A percentile compares a stretch with the other conserved stretches of the same genome.
phyloP scores from a whole-genome alignment of 2,113 vertebrate species.

The Balaenoptera acutorostrata region DNA sequence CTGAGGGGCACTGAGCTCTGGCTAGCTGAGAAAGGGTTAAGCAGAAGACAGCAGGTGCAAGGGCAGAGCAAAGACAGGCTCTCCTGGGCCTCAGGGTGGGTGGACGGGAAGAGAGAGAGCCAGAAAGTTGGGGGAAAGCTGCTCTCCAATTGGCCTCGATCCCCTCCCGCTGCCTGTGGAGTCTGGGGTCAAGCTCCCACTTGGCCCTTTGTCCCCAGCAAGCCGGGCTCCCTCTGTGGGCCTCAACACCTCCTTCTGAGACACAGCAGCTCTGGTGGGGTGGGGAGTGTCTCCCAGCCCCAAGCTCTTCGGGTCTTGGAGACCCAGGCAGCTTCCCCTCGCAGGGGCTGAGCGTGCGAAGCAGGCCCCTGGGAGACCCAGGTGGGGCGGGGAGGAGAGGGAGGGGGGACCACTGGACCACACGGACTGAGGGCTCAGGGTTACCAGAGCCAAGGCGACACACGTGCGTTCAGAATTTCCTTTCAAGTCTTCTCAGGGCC shows the following conservation, averaged over 20 bases:
- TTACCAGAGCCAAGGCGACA: slow-evolving; percentile 37
- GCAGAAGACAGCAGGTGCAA: slow-evolving; percentile 74
- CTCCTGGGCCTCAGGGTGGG: slow-evolving; percentile 34
- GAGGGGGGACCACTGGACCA: neutral
- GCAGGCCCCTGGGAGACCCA: neutral
- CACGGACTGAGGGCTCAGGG: neutral
- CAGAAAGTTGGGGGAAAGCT: neutral
- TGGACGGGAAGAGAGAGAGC: neutral
- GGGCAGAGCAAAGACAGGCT: slow-evolving; percentile 50
- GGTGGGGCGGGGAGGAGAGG: neutral
- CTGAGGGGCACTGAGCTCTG: rapidly evolving
- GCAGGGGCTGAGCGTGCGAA: neutral
- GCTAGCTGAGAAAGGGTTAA: neutral
- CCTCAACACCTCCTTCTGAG: neutral
- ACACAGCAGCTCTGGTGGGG: rapidly evolving
- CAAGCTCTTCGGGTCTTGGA: neutral
- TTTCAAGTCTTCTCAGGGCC: slow-evolving; percentile 23
- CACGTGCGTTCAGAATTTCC: slow-evolving; percentile 59
- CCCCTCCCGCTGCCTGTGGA: rapidly evolving
- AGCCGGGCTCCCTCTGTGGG: rapidly evolving
- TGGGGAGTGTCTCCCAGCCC: neutral
- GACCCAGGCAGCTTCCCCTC: neutral
- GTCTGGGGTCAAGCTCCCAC: neutral
- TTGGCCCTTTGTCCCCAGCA: neutral
- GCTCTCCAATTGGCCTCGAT: neutral